These are phyloP conservation scores for Dolichomitus sp. DNA, from an alignment of 2,888 invertebrate genomes.

Conservation along the genomic window DNA sequence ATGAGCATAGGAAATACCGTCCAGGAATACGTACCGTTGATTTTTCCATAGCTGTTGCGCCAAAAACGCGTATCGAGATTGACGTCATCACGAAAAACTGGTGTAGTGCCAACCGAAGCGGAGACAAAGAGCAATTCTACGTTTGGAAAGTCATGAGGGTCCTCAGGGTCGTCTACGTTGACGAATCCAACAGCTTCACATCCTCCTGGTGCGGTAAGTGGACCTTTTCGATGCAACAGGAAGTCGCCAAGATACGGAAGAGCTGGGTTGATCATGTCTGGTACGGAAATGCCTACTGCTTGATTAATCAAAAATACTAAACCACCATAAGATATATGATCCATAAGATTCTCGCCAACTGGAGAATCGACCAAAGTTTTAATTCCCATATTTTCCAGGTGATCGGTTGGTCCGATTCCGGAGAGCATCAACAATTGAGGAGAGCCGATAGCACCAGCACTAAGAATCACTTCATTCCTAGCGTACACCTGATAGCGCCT, in stretches of 20 bases:
- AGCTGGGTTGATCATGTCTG: slow-evolving; percentile 63
- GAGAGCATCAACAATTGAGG: slow-evolving; percentile 97
- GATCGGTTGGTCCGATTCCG: slow-evolving; percentile 88
- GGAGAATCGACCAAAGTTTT: slow-evolving; percentile 88
- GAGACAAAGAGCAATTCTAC: slow-evolving; percentile 91
- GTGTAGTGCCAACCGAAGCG: slow-evolving; percentile 88
- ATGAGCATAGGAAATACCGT: slow-evolving; percentile 87
- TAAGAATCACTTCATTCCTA: slow-evolving; percentile 93
- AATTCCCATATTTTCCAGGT: slow-evolving; percentile 88
- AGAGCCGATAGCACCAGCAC: slow-evolving; percentile 95
- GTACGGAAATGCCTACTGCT: slow-evolving; percentile 77
- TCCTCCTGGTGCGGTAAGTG: slow-evolving; percentile 87
- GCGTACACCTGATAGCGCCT: slow-evolving; percentile 87
- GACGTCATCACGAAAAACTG: slow-evolving; percentile 87
- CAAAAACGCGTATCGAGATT: slow-evolving; percentile 88
- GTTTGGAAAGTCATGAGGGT: slow-evolving; percentile 89
- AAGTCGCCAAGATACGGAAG: slow-evolving; percentile 67
- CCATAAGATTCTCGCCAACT: slow-evolving; percentile 90
- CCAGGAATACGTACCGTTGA: slow-evolving; percentile 85
- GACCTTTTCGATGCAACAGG: slow-evolving; percentile 85
- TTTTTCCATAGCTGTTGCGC: slow-evolving; percentile 87
- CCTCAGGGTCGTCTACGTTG: slow-evolving; percentile 88
- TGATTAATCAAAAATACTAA: slow-evolving; percentile 88
- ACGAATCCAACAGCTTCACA: slow-evolving; percentile 89
- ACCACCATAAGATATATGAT: slow-evolving; percentile 89